phyloP scores from a whole-genome alignment of 2,888 invertebrate species.

The Cephalotes varians region DNA sequence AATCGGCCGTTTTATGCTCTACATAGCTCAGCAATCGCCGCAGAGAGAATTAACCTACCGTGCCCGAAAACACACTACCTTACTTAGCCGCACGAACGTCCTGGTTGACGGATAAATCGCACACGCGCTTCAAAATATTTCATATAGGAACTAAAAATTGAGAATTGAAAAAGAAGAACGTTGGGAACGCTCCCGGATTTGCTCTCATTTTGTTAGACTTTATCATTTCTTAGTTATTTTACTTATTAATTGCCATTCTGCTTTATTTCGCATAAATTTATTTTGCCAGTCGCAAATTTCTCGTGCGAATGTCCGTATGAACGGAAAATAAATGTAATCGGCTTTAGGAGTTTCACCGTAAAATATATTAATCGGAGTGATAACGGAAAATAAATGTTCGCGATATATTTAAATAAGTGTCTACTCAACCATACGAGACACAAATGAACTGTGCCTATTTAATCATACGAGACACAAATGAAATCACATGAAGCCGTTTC shows the following conservation, averaged over 20 bases:
- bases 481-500: not conserved
- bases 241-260: not conserved
- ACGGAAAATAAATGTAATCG: constrained; percentile 22
- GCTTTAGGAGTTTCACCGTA: not conserved
- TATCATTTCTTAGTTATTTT: not conserved
- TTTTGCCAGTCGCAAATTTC: constrained; percentile 23
- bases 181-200: not conserved
- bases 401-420: constrained; percentile 22
- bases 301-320: not conserved
- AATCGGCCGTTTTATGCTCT: constrained; percentile 84
- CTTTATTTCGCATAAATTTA: not conserved
- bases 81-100: constrained; percentile 75
- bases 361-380: not conserved
- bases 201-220: not conserved
- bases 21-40: constrained; percentile 77
- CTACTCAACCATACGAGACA: not conserved
- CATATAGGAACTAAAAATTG: not conserved
- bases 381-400: constrained; percentile 33
- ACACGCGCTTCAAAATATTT: constrained; percentile 34
- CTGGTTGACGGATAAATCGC: constrained; percentile 55
- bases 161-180: not conserved
- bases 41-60: constrained; percentile 80
- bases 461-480: constrained; percentile 24
- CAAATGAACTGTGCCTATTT: not conserved
- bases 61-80: constrained; percentile 83